Percentiles rank a stretch among this genome's conserved stretches.
Evolutionary conservation across 2,797 vertebrate species (phyloP).

Genomic region (Dryobates pubescens): DNA sequence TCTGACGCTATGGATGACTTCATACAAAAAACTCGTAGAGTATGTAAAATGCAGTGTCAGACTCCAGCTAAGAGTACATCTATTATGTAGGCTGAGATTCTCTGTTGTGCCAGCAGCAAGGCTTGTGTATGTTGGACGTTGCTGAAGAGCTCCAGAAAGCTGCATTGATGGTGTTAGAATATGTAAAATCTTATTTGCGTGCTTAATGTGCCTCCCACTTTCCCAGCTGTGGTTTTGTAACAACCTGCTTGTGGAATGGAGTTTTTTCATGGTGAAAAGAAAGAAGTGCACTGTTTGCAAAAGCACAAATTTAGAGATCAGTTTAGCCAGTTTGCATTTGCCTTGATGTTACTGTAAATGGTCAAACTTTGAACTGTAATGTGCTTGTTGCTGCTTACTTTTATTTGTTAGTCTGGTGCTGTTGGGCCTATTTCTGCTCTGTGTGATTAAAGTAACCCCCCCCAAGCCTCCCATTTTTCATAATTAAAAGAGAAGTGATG

Average conservation of each 20-base stretch:
- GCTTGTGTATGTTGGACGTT: not conserved
- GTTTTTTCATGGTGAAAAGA: not conserved
- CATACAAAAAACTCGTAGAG: not conserved
- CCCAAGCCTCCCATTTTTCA: not conserved
- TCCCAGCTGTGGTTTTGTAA: not conserved
- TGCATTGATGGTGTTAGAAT: not conserved
- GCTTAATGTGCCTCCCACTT: not conserved
- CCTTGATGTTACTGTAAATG: not conserved
- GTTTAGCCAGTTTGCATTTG: not conserved
- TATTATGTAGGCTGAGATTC: not conserved
- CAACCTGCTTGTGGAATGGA: not conserved
- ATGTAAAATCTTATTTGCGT: not conserved
- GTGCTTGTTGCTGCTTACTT: not conserved
- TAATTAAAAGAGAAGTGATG: not conserved
- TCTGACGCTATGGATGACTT: not conserved
- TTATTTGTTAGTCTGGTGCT: constrained; percentile 15
- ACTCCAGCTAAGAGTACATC: not conserved
- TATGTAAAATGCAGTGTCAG: not conserved
- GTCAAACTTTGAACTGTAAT: not conserved
- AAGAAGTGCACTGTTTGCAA: not conserved
- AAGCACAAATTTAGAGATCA: not conserved
- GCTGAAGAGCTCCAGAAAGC: not conserved
- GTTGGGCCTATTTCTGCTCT: not conserved
- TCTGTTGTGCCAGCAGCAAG: not conserved
- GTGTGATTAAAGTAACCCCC: not conserved